Evolutionary conservation across 2,797 vertebrate genomes (phyloP).

Genomic region (Sebastiscus albofasciatus): DNA sequence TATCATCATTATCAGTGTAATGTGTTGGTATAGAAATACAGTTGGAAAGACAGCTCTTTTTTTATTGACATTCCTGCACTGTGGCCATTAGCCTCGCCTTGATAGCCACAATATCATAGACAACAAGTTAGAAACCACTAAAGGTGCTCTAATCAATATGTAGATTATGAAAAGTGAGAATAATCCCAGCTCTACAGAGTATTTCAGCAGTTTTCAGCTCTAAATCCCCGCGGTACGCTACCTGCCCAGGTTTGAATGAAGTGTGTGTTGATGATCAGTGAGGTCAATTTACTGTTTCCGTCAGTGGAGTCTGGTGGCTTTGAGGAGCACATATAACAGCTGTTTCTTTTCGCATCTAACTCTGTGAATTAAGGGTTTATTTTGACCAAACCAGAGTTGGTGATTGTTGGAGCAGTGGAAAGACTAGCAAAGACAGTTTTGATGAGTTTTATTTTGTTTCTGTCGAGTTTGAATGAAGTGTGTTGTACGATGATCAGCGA

Average conservation of each 20-base stretch:
- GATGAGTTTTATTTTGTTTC: background rate
- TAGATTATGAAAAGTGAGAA: background rate
- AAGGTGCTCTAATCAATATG: background rate
- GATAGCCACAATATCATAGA: background rate
- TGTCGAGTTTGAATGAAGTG: background rate
- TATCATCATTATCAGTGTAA: background rate
- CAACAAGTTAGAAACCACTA: background rate
- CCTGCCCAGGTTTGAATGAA: too few relatives aligned
- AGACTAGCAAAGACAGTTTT: background rate
- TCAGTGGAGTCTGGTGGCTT: background rate
- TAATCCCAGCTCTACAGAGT: background rate
- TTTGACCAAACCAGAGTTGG: background rate
- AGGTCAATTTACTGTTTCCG: background rate
- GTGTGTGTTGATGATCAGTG: background rate
- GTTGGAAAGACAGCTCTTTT: background rate
- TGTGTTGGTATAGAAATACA: background rate
- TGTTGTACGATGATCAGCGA: background rate
- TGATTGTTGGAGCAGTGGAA: background rate
- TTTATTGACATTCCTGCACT: background rate
- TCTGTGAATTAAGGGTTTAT: background rate
- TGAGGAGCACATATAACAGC: background rate
- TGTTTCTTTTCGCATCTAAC: background rate
- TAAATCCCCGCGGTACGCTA: too few relatives aligned
- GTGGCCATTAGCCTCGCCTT: background rate
- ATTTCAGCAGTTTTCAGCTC: too few relatives aligned